Evolutionary conservation across 2,113 vertebrate species (phyloP).

Genomic region (Aix galericulata): DNA sequence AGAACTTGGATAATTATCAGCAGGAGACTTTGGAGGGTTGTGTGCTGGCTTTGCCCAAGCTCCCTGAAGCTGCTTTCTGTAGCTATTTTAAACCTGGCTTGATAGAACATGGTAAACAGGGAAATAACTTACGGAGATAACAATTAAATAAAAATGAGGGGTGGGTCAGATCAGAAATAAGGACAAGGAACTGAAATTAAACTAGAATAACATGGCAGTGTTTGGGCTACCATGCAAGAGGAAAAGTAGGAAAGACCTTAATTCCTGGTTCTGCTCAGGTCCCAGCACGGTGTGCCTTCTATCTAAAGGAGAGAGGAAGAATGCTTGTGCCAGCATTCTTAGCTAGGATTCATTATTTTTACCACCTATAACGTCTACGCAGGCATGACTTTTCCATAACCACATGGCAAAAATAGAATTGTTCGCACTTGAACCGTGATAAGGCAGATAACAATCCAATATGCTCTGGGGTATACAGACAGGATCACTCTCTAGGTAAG

Average conservation of each 20-base stretch:
- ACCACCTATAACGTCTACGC: not conserved
- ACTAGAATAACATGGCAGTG: accelerated
- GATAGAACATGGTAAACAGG: not conserved
- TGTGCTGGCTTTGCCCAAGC: not conserved
- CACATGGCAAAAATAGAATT: not conserved
- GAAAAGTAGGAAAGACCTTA: not conserved
- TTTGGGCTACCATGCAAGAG: not conserved
- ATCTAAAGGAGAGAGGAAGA: not conserved
- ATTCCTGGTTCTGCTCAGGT: not conserved
- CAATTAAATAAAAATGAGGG: not conserved
- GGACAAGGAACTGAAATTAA: not conserved
- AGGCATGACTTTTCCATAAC: not conserved
- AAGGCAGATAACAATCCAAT: not conserved
- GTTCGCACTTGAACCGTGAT: not conserved
- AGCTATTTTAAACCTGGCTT: not conserved
- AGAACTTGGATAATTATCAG: not conserved
- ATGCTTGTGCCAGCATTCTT: not conserved
- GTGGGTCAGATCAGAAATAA: not conserved
- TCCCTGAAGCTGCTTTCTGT: not conserved
- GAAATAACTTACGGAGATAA: not conserved
- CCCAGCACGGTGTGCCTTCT: accelerated
- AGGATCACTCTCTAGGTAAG: not conserved
- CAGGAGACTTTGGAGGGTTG: not conserved
- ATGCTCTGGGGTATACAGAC: not conserved
- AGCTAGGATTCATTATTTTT: not conserved